Percentiles rank a stretch among this genome's conserved stretches.
phyloP scores from a whole-genome alignment of 1,140 invertebrate genomes.

The Acromyrmex echinatior region DNA sequence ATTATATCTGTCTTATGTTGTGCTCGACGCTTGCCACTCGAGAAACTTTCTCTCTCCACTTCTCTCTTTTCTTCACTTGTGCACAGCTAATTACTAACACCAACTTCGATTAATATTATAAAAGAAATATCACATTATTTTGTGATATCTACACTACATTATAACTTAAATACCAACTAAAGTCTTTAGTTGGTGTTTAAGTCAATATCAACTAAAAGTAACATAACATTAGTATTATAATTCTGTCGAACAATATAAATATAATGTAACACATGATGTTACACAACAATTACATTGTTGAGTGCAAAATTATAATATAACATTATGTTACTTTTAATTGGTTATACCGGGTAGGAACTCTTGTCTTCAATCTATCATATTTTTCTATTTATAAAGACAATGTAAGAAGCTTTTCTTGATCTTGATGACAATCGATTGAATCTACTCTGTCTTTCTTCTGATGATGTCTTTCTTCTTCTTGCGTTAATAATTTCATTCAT shows the following conservation, averaged over 20 bases:
- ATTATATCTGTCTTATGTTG: neutral
- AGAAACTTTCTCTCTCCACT: conserved; percentile 1
- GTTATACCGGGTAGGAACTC: neutral
- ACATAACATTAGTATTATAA: too few species aligned
- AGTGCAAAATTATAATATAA: too few species aligned
- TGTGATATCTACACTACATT: neutral
- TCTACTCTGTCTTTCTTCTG: neutral
- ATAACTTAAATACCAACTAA: neutral
- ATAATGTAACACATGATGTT: too few species aligned
- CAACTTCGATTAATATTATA: neutral
- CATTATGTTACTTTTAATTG: too few species aligned
- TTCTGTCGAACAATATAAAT: too few species aligned
- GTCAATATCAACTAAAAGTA: too few species aligned
- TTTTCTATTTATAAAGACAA: neutral
- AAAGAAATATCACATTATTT: neutral
- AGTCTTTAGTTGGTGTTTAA: too few species aligned
- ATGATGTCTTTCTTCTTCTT: neutral
- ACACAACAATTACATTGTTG: too few species aligned
- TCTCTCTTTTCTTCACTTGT: neutral
- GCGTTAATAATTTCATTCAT: neutral
- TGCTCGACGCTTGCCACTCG: neutral
- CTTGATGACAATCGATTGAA: neutral
- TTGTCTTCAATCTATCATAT: neutral
- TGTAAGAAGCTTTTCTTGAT: neutral
- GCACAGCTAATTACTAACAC: conserved; percentile 4